Conservation (phyloP, 2,113 vertebrate genomes). For the Drymodes brunneopygia region DNA sequence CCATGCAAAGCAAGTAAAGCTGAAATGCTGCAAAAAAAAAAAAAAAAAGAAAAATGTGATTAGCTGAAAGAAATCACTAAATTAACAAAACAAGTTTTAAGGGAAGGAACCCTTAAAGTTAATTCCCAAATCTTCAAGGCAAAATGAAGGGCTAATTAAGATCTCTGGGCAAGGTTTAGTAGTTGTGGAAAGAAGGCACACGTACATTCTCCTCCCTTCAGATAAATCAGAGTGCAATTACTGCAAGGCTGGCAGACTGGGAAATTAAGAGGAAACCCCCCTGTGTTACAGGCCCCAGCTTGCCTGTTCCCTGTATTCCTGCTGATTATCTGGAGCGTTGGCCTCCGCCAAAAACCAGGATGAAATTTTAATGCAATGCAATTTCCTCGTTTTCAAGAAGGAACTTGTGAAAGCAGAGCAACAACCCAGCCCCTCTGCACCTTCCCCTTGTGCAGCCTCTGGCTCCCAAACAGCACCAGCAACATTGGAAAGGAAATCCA, state of each 20-base stretch:
- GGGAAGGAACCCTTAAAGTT: neutral
- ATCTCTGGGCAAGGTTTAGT: neutral
- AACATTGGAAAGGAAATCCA: neutral
- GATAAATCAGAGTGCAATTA: conserved; percentile 34
- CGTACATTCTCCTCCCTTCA: neutral
- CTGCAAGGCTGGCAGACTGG: neutral
- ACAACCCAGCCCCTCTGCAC: neutral
- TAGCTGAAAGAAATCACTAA: neutral
- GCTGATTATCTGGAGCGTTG: neutral
- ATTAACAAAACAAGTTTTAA: neutral
- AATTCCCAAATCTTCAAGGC: neutral
- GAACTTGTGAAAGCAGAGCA: neutral
- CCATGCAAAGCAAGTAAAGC: neutral
- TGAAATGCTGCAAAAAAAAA: neutral
- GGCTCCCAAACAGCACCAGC: neutral
- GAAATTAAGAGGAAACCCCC: conserved; percentile 47
- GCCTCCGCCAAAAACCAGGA: conserved; percentile 6
- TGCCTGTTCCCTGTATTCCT: conserved; percentile 20
- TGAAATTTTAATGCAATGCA: neutral
- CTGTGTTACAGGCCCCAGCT: conserved; percentile 31
- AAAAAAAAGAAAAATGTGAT: too few species aligned
- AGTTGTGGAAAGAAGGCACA: neutral
- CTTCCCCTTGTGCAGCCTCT: neutral
- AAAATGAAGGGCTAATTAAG: conserved; percentile 23
- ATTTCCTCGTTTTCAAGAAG: conserved; percentile 38